These are phyloP conservation scores for Corydoras maculifer DNA, from an alignment of 2,113 vertebrate genomes.

Conservation along the genomic window DNA sequence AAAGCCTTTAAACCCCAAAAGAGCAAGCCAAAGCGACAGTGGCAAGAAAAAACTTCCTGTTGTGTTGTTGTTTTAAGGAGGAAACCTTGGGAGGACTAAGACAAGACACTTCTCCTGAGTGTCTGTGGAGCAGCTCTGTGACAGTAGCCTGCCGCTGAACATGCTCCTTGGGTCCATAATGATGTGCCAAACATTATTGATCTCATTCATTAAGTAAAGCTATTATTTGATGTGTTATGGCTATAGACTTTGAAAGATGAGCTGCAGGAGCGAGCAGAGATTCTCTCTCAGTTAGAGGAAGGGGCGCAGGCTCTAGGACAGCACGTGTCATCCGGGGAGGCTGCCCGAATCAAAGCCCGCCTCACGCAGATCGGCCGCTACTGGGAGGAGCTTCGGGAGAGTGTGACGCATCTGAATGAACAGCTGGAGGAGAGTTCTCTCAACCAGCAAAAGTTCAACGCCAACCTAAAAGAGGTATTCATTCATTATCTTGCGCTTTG, in stretches of 20 bases:
- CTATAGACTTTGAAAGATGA: conserved; percentile 66
- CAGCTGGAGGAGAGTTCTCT: conserved; percentile 71
- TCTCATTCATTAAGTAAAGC: background rate
- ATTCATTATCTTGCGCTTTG: no score
- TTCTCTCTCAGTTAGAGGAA: conserved; percentile 72
- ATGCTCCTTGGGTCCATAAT: no score
- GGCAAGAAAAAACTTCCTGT: no score
- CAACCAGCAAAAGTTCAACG: conserved; percentile 77
- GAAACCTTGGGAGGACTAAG: no score
- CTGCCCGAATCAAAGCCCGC: conserved; percentile 82
- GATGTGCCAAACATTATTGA: no score
- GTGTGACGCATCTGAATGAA: conserved; percentile 68
- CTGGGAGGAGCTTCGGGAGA: conserved; percentile 86
- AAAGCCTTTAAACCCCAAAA: no score
- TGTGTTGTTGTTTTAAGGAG: no score
- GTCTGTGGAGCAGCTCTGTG: no score
- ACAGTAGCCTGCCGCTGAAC: no score
- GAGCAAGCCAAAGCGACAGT: no score
- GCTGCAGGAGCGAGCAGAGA: conserved; percentile 64
- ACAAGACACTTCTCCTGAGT: no score
- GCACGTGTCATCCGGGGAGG: conserved; percentile 84
- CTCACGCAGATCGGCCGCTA: conserved; percentile 82
- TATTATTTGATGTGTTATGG: conserved; percentile 2
- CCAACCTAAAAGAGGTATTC: conserved; percentile 72
- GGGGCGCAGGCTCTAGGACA: conserved; percentile 72